Evolutionary conservation across 2,888 invertebrate genomes (phyloP), one percentile per base, ranked within the genome.

Genomic region (Andrena bicolor): DNA sequence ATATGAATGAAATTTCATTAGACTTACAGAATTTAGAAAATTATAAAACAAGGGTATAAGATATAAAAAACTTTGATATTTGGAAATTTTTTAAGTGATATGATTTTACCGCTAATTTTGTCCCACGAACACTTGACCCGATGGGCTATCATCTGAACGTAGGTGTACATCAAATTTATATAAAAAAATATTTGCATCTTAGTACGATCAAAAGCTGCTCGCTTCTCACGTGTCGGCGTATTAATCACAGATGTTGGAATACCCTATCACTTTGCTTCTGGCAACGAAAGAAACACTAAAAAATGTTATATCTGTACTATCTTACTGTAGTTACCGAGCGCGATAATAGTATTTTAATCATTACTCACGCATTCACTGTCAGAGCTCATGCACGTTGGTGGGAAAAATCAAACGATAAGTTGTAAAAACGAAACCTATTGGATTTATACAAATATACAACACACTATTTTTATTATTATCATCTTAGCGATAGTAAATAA

Each of bases 161-260:
- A 56, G 23, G 28, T 71, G 23, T 71, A 73, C 73, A 84, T 81
- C 83, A 80, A 83, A 83, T 86, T 85, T 26, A 82, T 89, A 89
- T 87, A 89, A 89, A 89, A 41, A 89, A 89, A 89, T 89, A 88
- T 81, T 69, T 81, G 26, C 68, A 80, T 84, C 80, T 80, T 41
- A 68, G 65, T 80, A 77, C 75, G 56, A 83, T 88, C 76, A 65
- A 63, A 80, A 76, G 32, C 80, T 61, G 73, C 30, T 61, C 30
- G 64, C 63, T 70, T 68, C 61, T 70, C 26, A 41, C 23, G 71
- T 13, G 51, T 69, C 64, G 20, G 35, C 30, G 48, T 82, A 60
- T 66, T 66, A 53, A 73, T 73, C 72, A 84, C 76, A 78, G 78
- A 63, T 68, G 73, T 13, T 68, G 16, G 28, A 63, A 51, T 68